Percentiles rank a stretch among this genome's conserved stretches.
Conservation (phyloP, 2,113 vertebrate genomes). For the Petrocephalus microphthalmus region DNA sequence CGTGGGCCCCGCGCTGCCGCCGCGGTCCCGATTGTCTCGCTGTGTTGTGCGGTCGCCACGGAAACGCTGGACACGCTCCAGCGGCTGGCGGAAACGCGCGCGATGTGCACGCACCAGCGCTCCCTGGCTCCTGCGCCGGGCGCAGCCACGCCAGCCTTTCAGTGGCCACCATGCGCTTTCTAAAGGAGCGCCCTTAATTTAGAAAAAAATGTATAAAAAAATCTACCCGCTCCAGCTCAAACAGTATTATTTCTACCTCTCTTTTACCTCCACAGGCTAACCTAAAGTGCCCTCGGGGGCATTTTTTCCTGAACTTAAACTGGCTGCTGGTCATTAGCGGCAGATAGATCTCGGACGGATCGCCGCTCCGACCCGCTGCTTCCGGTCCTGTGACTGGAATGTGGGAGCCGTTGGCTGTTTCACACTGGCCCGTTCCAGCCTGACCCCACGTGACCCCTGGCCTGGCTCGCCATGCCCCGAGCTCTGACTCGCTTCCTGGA, state of each 20-base stretch:
- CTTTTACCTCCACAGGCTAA: slow-evolving; percentile 22
- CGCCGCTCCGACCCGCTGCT: neutral
- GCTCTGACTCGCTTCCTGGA: neutral
- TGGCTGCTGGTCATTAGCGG: neutral
- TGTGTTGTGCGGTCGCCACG: slow-evolving; percentile 75
- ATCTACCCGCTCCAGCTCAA: neutral
- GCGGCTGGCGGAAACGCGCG: slow-evolving; percentile 60
- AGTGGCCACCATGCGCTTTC: neutral
- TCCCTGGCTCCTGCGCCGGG: slow-evolving; percentile 35
- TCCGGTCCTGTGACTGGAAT: slow-evolving; percentile 7
- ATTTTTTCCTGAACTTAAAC: slow-evolving; percentile 1
- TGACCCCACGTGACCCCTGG: slow-evolving; percentile 3
- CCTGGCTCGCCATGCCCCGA: neutral
- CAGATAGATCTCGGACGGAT: neutral
- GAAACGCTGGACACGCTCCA: slow-evolving; percentile 75
- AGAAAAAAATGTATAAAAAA: no score
- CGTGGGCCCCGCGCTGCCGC: slow-evolving; percentile 55
- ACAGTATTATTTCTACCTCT: neutral
- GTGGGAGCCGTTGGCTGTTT: neutral
- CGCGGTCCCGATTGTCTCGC: slow-evolving; percentile 67
- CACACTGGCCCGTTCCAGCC: neutral
- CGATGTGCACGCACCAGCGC: slow-evolving; percentile 29
- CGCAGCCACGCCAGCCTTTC: neutral
- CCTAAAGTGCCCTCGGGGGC: neutral
- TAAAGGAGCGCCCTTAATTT: neutral